Conservation (phyloP, 2,113 vertebrate genomes). For the Forbesichthys agassizii region DNA sequence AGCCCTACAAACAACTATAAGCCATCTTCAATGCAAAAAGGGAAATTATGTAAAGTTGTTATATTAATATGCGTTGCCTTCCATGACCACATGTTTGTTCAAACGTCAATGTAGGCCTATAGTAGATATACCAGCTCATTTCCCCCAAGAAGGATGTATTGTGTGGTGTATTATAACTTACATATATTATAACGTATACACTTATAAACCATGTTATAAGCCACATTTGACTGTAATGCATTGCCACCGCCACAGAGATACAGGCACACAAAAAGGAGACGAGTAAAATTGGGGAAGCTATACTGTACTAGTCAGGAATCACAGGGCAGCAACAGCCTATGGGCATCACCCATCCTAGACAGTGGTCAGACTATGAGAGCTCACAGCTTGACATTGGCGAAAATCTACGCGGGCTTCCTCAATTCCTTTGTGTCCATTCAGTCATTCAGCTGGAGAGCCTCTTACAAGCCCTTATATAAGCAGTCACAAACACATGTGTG, state of each 20-base stretch:
- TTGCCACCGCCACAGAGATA: neutral
- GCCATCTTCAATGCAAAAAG: neutral
- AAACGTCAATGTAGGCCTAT: too few species aligned
- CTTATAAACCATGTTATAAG: too few species aligned
- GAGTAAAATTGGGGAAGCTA: conserved; percentile 9
- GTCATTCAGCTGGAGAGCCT: neutral
- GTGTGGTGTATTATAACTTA: too few species aligned
- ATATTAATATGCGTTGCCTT: too few species aligned
- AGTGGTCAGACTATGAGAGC: conserved; percentile 21
- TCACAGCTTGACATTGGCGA: conserved; percentile 15
- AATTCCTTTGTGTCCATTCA: conserved; percentile 10
- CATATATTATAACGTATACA: too few species aligned
- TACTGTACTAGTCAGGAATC: conserved; percentile 39
- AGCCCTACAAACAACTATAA: conserved; percentile 29
- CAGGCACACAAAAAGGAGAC: conserved; percentile 1
- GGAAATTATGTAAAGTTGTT: too few species aligned
- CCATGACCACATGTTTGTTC: too few species aligned
- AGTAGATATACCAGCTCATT: too few species aligned
- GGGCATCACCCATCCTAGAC: conserved; percentile 41
- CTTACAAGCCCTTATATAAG: conserved; percentile 23
- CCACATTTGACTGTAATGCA: too few species aligned
- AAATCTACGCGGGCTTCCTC: conserved; percentile 24
- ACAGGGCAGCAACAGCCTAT: conserved; percentile 42
- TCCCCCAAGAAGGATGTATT: too few species aligned
- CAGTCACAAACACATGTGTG: conserved; percentile 9